Base-by-base conservation (phyloP, 2,113 vertebrate genomes). In the Plectropomus leopardus region DNA sequence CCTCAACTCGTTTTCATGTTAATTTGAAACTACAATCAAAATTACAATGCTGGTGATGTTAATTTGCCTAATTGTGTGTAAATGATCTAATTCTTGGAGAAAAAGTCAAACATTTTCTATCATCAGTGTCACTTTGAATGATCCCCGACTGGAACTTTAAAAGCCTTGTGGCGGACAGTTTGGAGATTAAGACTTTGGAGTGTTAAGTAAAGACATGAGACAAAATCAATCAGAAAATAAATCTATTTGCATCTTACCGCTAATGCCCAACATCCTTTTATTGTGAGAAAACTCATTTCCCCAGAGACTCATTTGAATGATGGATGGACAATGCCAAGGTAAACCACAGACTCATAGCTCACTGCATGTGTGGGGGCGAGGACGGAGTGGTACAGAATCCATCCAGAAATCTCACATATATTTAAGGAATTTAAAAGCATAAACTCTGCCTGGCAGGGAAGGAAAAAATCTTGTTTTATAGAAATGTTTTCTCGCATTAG, bases 141-240 rank as follows among this genome's bases (percentile, higher is more conserved):
- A 48, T 64, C 6, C 7, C 28, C 16, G 32, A n/a, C 59, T 45
- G 48, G 61, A 63, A 65, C 47, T 28, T 47, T 24, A 26, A n/a
- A 59, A 47, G 4, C n/a, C 54, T 53, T 10, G 15, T 11, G 4
- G 55, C 17, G 45, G 51, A 63, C 72, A 60, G 7, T 63, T 60
- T 28, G 2, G 16, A 17, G 16, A 79, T 64, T 5, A 76, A 82
- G 55, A 63, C 53, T 45, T 63, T 28, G 5, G 58, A 42, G 60
- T 68, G 11, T 24, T 42, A 10, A 4, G 17, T 23, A 16, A 58
- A 32, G 42, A 83, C 48, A 69, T 55, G 30, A 68, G 17, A 79
- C 19, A n/a, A 80, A 82, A 87, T 85, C 59, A 21, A 72, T 88
- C 65, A 36, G 21, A 76, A 73, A 32, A 71, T 57, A 45, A 73